These are phyloP conservation scores for Buathra laborator DNA, from an alignment of 2,888 invertebrate genomes.

Conservation along the genomic window DNA sequence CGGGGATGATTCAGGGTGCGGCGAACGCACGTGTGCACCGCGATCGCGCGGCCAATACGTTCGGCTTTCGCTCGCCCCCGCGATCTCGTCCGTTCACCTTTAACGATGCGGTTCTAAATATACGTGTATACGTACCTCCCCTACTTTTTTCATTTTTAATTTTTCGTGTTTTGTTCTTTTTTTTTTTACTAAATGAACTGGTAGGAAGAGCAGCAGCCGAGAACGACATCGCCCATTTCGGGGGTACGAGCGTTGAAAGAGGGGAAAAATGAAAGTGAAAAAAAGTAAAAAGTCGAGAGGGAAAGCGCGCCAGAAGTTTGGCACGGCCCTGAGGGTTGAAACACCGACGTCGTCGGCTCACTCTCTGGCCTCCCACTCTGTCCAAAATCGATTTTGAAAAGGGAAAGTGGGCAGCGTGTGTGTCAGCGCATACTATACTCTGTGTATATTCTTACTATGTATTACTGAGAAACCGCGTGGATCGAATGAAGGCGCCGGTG, in stretches of 20 bases:
- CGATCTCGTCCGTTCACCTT: constrained; percentile 78
- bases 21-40: constrained; percentile 62
- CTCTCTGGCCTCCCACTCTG: constrained; percentile 60
- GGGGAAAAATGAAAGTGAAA: constrained; percentile 34
- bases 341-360: constrained; percentile 74
- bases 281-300: constrained; percentile 49
- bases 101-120: constrained; percentile 72
- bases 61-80: constrained; percentile 34
- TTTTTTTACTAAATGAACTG: background rate
- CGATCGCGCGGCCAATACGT: background rate
- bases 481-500: constrained; percentile 69
- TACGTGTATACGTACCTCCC: constrained; percentile 10
- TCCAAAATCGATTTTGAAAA: constrained; percentile 83
- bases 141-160: constrained; percentile 3
- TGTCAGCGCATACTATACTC: constrained; percentile 63
- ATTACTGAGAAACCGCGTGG: constrained; percentile 66
- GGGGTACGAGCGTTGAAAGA: constrained; percentile 36
- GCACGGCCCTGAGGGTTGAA: constrained; percentile 69
- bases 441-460: constrained; percentile 32
- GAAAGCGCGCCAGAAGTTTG: constrained; percentile 64
- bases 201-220: background rate
- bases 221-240: background rate
- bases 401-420: constrained; percentile 80
- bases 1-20: constrained; percentile 9
- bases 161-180: background rate